Base-by-base conservation (phyloP, 2,113 vertebrate genomes). In the Motacilla tschutschensis region DNA sequence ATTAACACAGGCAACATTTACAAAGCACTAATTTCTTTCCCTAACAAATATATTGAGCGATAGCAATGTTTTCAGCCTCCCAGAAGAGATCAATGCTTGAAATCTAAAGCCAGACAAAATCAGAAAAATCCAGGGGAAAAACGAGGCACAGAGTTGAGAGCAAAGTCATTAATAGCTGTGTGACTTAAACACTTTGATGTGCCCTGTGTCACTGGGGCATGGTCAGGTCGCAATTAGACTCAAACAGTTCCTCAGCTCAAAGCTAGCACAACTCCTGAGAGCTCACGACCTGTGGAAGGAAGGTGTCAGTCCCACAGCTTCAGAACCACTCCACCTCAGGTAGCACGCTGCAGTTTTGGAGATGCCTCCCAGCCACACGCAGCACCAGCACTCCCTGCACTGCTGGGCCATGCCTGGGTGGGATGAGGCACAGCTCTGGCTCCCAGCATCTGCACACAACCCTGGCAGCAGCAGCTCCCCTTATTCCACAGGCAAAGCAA, bases 121-220 rank as follows among this genome's bases (percentile, higher is more conserved):
- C 60, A 84, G 70, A 65, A 38, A 79, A 90, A 79, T 46, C 41
- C 57, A 84, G 11, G 40, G 85, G 35, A 87, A 80, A 91, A 89
- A 64, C 46, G 65, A 93, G 54, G 43, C 50, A 75, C 8, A 14
- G 3, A 44, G 48, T 70, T 70, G 71, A 80, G 44, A 73, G 38
- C 40, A 81, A 83, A 78, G 50, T 53, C 58, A 75, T 78, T 78
- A 78, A 81, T 4, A 11, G 25, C 50, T 38, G 26, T 6, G 5
- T 57, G 38, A 60, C 29, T 72, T 71, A 44, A 91, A 83, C 44
- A 70, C 24, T 50, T 35, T 66, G 64, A 79, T 36, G 35, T 41
- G 82, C 81, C 76, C 71, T 59, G 54, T 60, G 63, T 41, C 81
- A 76, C 50, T 9, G 8, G 41, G 63, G 50, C 43, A 57, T 24